Conservation (phyloP, 2,113 vertebrate genomes). For the Montifringilla adamsi region DNA sequence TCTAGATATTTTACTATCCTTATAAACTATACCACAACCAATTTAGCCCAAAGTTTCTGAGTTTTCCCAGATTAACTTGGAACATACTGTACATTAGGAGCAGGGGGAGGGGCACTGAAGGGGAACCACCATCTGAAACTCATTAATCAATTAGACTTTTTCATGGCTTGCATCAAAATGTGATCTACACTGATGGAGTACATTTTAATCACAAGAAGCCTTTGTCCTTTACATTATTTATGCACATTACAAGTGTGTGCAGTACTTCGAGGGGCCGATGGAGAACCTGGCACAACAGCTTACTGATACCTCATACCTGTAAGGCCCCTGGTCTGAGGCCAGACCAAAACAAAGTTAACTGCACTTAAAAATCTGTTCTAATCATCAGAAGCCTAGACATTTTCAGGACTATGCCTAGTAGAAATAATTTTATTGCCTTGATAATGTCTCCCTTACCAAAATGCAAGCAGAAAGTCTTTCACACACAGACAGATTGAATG, state of each 20-base stretch:
- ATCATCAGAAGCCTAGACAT: neutral
- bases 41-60: conserved; percentile 50
- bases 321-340: conserved; percentile 14
- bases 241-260: neutral
- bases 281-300: conserved; percentile 21
- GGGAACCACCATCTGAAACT: conserved; percentile 63
- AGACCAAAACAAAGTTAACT: conserved; percentile 20
- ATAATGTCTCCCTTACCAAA: neutral
- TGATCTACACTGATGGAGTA: conserved; percentile 43
- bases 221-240: conserved; percentile 10
- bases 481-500: neutral
- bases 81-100: conserved; percentile 25
- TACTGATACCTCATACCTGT: neutral
- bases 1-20: conserved; percentile 35
- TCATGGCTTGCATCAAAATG: conserved; percentile 68
- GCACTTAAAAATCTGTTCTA: conserved; percentile 26
- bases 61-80: conserved; percentile 43
- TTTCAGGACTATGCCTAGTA: neutral
- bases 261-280: neutral
- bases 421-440: neutral
- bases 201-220: conserved; percentile 57
- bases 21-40: conserved; percentile 47
- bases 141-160: conserved; percentile 70
- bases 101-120: conserved; percentile 18
- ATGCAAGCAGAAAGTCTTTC: neutral